Conservation (phyloP, 2,113 vertebrate genomes). For the Neotragus moschatus region DNA sequence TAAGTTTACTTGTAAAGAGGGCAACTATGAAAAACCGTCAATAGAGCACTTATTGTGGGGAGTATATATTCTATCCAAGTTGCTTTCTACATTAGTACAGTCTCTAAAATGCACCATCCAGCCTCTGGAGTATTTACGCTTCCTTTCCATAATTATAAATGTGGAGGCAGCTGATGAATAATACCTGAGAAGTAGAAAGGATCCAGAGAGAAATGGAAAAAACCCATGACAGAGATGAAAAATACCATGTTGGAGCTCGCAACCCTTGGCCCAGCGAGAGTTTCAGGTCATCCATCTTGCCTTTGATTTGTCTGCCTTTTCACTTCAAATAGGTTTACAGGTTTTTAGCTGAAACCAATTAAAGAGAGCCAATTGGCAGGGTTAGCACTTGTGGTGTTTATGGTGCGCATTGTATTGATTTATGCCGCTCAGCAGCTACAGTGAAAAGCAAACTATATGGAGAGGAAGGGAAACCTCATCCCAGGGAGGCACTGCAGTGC, state of each 20-base stretch:
- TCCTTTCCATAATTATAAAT: constrained; percentile 76
- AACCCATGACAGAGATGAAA: constrained; percentile 19
- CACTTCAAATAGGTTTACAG: constrained; percentile 69
- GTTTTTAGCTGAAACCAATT: constrained; percentile 76
- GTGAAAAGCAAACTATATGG: constrained; percentile 39
- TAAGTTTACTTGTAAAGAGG: constrained; percentile 75
- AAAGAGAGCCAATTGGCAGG: constrained; percentile 73
- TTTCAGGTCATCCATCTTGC: background rate
- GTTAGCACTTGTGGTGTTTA: constrained; percentile 69
- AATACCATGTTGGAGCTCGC: background rate
- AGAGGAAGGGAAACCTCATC: constrained; percentile 14
- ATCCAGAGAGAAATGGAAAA: constrained; percentile 61
- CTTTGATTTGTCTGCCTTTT: constrained; percentile 65
- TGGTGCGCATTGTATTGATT: constrained; percentile 64
- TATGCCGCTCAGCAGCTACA: constrained; percentile 27
- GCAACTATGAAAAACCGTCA: constrained; percentile 73
- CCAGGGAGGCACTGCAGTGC: background rate
- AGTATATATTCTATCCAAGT: constrained; percentile 78
- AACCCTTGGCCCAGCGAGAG: constrained; percentile 42
- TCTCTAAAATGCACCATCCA: constrained; percentile 71
- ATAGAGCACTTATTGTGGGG: constrained; percentile 79
- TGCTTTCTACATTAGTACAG: constrained; percentile 75
- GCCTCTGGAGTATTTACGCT: constrained; percentile 73
- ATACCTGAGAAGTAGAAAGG: constrained; percentile 48
- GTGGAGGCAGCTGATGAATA: constrained; percentile 51